Evolutionary conservation across 1,140 invertebrate species (phyloP).

Genomic region (Laupala kohalensis): DNA sequence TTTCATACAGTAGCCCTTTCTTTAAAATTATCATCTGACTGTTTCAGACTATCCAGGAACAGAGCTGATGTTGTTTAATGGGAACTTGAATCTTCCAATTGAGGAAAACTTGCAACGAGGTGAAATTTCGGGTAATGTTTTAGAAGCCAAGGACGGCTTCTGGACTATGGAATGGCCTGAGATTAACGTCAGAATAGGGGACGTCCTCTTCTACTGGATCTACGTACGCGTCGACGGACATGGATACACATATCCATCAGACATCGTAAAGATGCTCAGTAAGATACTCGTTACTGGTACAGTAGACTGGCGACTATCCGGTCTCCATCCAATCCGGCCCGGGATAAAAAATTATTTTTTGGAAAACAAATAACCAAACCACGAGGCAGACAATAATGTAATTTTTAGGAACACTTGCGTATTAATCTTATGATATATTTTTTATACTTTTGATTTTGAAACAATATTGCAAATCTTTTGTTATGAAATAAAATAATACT

Average conservation of each 20-base stretch:
- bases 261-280: not conserved
- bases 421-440: no score
- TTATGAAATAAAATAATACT: no score
- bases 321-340: no score
- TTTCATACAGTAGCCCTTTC: no score
- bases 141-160: not conserved
- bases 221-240: not conserved
- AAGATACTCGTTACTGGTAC: not conserved
- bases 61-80: not conserved
- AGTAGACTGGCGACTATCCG: no score
- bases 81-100: not conserved
- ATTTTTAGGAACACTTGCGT: no score
- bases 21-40: no score
- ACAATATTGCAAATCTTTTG: no score
- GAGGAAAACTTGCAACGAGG: not conserved
- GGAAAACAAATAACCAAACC: no score
- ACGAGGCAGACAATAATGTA: no score
- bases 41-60: not conserved
- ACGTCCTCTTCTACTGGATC: not conserved
- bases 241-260: not conserved
- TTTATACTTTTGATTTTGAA: no score
- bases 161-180: not conserved
- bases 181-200: not conserved
- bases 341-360: no score
- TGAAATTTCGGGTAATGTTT: not conserved